Conservation (phyloP, 2,113 vertebrate species). For the Agelaius phoeniceus region DNA sequence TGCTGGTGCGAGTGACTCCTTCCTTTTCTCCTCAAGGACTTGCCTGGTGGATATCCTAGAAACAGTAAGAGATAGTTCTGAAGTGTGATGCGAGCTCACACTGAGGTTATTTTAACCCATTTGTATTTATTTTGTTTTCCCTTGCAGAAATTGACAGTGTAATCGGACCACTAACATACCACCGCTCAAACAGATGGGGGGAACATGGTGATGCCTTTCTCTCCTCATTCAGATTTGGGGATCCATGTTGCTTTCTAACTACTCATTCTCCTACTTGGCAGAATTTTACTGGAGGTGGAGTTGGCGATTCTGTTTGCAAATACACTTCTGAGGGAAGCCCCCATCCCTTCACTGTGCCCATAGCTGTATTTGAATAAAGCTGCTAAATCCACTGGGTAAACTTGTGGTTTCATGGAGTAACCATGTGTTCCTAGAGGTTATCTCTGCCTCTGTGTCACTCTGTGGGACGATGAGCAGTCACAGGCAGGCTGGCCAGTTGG, state of each 20-base stretch:
- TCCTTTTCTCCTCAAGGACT: not conserved
- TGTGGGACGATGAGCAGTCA: not conserved
- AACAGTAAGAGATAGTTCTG: not conserved
- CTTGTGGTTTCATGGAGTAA: not conserved
- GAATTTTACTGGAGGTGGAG: not conserved
- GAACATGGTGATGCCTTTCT: not conserved
- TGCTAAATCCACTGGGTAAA: not conserved
- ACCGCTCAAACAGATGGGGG: not conserved
- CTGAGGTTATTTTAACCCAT: not conserved
- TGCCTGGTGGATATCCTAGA: not conserved
- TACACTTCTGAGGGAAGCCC: fast-evolving
- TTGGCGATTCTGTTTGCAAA: not conserved
- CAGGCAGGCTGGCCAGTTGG: not conserved
- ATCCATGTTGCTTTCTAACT: not conserved
- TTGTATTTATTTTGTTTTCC: not conserved
- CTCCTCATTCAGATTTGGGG: not conserved
- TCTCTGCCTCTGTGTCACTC: not conserved
- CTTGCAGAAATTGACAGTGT: not conserved
- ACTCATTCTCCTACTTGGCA: not conserved
- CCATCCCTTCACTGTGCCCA: fast-evolving
- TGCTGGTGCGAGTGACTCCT: not conserved
- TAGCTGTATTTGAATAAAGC: not conserved
- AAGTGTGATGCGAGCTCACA: not conserved
- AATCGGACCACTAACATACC: not conserved
- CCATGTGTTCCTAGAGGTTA: not conserved